Evolutionary conservation across 2,113 vertebrate species (phyloP).

Genomic region (Sinocyclocheilus maitianheensis): DNA sequence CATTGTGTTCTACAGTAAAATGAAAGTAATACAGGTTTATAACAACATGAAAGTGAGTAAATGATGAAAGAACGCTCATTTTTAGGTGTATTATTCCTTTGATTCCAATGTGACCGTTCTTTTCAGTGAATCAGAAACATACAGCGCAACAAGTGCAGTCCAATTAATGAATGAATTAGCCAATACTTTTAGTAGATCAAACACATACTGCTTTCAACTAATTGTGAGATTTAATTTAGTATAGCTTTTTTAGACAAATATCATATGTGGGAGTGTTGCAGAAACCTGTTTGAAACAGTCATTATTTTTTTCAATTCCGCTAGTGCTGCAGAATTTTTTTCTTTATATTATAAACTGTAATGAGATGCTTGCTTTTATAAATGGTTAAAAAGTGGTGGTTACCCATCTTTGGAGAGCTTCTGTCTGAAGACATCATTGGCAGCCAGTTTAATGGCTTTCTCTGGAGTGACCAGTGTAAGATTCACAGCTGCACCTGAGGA

Average conservation of each 20-base stretch:
- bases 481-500: conserved; percentile 83
- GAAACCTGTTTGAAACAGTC: neutral
- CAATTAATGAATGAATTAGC: too few species aligned
- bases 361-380: neutral
- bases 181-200: too few species aligned
- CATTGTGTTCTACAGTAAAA: too few species aligned
- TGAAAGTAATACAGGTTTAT: too few species aligned
- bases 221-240: neutral
- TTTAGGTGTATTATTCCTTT: too few species aligned
- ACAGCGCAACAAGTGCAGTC: too few species aligned
- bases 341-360: neutral
- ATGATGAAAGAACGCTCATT: too few species aligned
- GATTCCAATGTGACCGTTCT: neutral
- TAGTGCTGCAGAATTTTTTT: neutral
- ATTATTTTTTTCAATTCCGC: neutral
- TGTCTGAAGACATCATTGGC: conserved; percentile 87
- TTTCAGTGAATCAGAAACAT: neutral
- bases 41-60: too few species aligned
- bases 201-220: too few species aligned
- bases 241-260: neutral
- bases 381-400: conserved; percentile 13
- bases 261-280: neutral
- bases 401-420: conserved; percentile 81
- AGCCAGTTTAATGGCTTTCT: conserved; percentile 88
- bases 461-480: conserved; percentile 84